Percentiles rank a stretch among this genome's conserved stretches.
Conservation (phyloP, 2,888 invertebrate genomes). For the Philereme vetulata region DNA sequence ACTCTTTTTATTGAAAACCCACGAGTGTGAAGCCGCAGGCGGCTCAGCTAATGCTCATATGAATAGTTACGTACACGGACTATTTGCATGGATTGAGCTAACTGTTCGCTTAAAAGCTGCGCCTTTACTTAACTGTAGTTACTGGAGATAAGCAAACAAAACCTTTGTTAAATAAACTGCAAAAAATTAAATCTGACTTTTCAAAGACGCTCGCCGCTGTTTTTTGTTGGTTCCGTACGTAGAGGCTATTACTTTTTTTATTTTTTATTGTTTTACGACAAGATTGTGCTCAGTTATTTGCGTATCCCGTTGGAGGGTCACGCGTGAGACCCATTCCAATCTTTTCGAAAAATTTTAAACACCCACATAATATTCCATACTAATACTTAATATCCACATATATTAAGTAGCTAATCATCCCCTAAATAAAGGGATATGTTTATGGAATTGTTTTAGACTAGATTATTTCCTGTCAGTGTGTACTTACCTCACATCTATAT, state of each 20-base stretch:
- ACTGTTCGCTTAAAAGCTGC: constrained; percentile 13
- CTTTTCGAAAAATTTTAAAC: constrained; percentile 4
- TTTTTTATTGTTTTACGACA: constrained; percentile 30
- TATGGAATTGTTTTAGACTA: too few species aligned
- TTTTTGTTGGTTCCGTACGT: constrained; percentile 29
- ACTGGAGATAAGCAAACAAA: constrained; percentile 32
- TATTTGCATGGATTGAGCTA: not conserved
- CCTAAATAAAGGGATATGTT: too few species aligned
- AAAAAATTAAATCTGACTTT: constrained; percentile 29
- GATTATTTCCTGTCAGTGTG: too few species aligned
- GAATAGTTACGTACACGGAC: too few species aligned
- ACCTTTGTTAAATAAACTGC: constrained; percentile 31
- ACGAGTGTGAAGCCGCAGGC: too few species aligned
- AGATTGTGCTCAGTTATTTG: constrained; percentile 21
- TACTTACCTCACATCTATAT: too few species aligned
- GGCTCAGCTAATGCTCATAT: too few species aligned
- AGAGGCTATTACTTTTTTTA: constrained; percentile 22
- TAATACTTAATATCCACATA: too few species aligned
- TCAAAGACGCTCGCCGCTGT: constrained; percentile 30
- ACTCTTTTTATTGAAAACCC: too few species aligned
- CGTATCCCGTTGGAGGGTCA: constrained; percentile 25
- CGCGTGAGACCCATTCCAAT: constrained; percentile 9
- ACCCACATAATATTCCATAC: too few species aligned
- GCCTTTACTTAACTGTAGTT: constrained; percentile 37
- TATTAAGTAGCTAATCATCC: too few species aligned